Conservation (phyloP, 1,140 invertebrate species). For the Physella acuta region DNA sequence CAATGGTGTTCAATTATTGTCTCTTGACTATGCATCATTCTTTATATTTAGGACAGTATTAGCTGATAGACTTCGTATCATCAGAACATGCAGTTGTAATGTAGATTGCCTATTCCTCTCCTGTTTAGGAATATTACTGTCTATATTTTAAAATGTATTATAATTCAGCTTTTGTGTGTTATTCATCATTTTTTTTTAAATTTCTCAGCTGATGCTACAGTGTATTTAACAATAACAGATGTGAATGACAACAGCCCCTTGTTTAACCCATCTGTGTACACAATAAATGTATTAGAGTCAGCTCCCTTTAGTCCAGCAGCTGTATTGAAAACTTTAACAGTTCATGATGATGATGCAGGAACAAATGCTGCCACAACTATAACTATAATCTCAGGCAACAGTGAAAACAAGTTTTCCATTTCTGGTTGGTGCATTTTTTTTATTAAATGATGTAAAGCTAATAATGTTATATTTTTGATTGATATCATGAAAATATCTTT, state of each 20-base stretch:
- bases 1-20: no score
- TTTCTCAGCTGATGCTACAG: slow-evolving; percentile 23
- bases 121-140: no score
- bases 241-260: slow-evolving; percentile 31
- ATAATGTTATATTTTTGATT: neutral
- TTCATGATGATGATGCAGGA: slow-evolving; percentile 13
- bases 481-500: neutral
- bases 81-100: no score
- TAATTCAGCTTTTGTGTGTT: no score
- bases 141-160: no score
- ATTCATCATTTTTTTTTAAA: no score
- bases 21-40: no score
- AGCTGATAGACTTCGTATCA: no score
- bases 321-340: slow-evolving; percentile 23
- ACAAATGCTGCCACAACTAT: neutral
- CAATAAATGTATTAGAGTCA: slow-evolving; percentile 25
- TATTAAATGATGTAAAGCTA: neutral
- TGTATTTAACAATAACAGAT: slow-evolving; percentile 27
- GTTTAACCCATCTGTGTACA: slow-evolving; percentile 21
- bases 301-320: slow-evolving; percentile 17
- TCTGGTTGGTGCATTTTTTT: slow-evolving; percentile 7
- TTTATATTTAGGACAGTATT: no score
- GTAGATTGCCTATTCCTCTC: no score
- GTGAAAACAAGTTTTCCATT: slow-evolving; percentile 9
- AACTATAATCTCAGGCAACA: slow-evolving; percentile 5